Base-by-base conservation (phyloP, 2,113 vertebrate genomes). In the Caloenas nicobarica region DNA sequence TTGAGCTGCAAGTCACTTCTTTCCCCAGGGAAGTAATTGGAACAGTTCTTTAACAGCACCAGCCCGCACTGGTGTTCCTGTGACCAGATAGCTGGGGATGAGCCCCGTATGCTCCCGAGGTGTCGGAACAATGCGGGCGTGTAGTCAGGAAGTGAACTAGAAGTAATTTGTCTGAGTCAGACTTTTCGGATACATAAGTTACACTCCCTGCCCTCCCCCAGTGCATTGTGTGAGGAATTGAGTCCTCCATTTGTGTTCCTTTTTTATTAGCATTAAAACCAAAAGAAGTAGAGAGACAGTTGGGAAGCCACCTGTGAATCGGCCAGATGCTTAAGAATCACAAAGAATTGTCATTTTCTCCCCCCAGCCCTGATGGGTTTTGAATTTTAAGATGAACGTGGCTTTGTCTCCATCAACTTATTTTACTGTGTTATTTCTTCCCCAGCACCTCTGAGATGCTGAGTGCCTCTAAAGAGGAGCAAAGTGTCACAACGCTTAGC, bases 81-180 rank as follows among this genome's bases (percentile, higher is more conserved):
- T 90, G 97, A 96, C 89, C 96, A 88, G 92, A 90, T 66, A 95
- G 87, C 85, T 51, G 79, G 84, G 84, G 95, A 91, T 79, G 93
- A 95, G 64, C 90, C 95, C 95, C 95, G 91, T 95, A 56, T 97
- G 96, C 90, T 40, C 26, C 92, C 81, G 96, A 97, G 95, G 97
- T 96, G 94, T 90, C 66, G 81, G 95, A 98, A 98, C 98, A 98
- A 98, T 98, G 97, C 96, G 8, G 93, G 93, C 53, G 95, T 97
- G 97, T 97, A 83, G 93, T 96, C 56, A 93, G 96, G 97, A 97
- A 98, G 96, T 96, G 96, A 98, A 97, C 97, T 97, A 96, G 97
- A 98, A 97, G 96, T 98, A 98, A 98, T 98, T 83, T 89, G 97
- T 97, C 97, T 97, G 95, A 96, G 93, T 79, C 93, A 81, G 97